phyloP scores from a whole-genome alignment of 2,113 vertebrate genomes.

The Perognathus longimembris region DNA sequence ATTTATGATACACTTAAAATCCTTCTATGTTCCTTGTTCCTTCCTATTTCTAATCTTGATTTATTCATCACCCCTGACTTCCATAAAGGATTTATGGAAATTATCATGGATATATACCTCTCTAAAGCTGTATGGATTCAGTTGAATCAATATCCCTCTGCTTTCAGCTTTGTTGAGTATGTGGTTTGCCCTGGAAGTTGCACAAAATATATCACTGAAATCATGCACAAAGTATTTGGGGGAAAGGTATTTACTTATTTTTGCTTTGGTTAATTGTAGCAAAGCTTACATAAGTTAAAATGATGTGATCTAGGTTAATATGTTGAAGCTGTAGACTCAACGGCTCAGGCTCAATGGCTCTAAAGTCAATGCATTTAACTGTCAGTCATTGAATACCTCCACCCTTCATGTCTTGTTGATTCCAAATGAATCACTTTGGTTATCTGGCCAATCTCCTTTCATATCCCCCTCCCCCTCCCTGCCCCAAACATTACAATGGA shows the following conservation, averaged over 20 bases:
- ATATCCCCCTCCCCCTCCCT: background rate
- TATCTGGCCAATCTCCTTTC: background rate
- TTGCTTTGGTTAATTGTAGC: background rate
- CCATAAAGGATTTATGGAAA: constrained; percentile 10
- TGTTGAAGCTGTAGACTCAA: background rate
- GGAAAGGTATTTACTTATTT: background rate
- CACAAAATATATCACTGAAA: constrained; percentile 32
- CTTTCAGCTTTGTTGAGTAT: constrained; percentile 56
- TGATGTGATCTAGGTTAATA: background rate
- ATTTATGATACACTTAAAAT: background rate
- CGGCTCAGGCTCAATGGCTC: background rate
- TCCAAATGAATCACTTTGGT: background rate
- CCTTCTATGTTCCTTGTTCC: background rate
- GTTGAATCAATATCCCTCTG: constrained; percentile 55
- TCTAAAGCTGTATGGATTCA: constrained; percentile 45
- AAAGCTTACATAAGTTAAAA: background rate
- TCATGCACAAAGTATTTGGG: background rate
- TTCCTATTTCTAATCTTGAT: background rate
- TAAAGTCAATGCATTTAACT: background rate
- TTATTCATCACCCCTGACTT: constrained; percentile 44
- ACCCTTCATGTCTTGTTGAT: background rate
- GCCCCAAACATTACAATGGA: background rate
- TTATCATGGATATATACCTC: constrained; percentile 47
- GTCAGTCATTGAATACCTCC: background rate
- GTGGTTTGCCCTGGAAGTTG: background rate